A percentile compares a stretch with the other conserved stretches of the same genome.
These are phyloP conservation scores for Sabatieria punctata DNA, from an alignment of 2,888 invertebrate species.

Conservation along the genomic window DNA sequence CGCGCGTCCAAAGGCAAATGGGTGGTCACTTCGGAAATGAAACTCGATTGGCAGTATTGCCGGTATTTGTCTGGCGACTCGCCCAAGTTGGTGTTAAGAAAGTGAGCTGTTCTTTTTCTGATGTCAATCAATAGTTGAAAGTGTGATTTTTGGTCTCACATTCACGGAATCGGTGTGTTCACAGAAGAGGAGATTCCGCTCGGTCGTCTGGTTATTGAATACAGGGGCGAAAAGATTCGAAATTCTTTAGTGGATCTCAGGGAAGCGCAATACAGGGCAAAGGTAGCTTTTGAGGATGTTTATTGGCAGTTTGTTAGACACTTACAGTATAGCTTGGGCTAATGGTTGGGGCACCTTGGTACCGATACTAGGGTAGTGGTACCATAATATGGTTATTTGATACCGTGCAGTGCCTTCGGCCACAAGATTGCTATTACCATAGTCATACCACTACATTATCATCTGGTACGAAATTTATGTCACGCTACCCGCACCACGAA, in stretches of 20 bases:
- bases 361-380: no score
- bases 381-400: no score
- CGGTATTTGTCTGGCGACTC: not conserved
- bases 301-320: not conserved
- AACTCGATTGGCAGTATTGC: not conserved
- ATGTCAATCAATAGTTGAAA: no score
- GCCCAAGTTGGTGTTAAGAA: not conserved
- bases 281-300: not conserved
- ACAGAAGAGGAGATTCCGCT: not conserved
- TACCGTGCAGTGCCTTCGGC: no score
- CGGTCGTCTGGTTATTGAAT: not conserved
- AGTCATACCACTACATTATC: no score
- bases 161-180: conserved; percentile 6
- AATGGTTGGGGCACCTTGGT: no score
- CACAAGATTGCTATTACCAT: no score
- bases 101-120: not conserved
- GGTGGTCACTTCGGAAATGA: not conserved
- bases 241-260: not conserved
- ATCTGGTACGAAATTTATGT: no score
- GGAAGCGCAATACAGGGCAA: not conserved
- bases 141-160: not conserved
- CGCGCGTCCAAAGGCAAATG: not conserved
- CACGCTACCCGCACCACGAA: no score
- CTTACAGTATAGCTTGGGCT: not conserved
- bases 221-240: conserved; percentile 1